Percentiles rank a stretch among this genome's conserved stretches.
These are phyloP conservation scores for Riptortus pedestris DNA, from an alignment of 1,140 invertebrate species.

Conservation along the genomic window DNA sequence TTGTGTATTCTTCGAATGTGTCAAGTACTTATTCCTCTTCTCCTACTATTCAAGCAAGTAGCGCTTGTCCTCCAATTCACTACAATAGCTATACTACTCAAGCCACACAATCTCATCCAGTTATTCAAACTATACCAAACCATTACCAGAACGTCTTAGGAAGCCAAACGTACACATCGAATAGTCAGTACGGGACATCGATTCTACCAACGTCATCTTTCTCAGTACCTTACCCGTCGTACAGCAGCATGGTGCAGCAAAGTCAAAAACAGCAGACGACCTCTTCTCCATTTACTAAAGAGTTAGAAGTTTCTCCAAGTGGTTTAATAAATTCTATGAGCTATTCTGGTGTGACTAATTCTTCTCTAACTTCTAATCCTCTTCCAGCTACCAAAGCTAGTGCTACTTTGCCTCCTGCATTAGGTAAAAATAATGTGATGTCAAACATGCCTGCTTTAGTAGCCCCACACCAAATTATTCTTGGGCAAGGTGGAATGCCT, in stretches of 20 bases:
- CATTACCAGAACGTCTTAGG: conserved; percentile 8
- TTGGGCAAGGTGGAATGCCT: background rate
- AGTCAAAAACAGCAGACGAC: background rate
- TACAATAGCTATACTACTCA: background rate
- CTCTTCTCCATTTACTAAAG: background rate
- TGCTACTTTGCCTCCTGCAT: background rate
- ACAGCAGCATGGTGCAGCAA: background rate
- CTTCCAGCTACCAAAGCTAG: background rate
- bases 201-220: background rate
- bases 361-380: background rate
- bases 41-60: background rate
- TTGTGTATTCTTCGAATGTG: background rate
- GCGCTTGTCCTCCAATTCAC: background rate
- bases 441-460: background rate
- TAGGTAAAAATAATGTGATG: background rate
- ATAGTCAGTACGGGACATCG: background rate
- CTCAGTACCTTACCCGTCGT: background rate
- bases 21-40: no score
- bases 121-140: background rate
- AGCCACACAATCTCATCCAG: background rate
- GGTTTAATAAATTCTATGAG: background rate
- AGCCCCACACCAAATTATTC: background rate
- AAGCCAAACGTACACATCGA: background rate
- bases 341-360: background rate
- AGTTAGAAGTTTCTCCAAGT: background rate